A percentile compares a stretch with the other conserved stretches of the same genome.
Conservation (phyloP, 1,140 invertebrate species). For the Pseudomyrmex sp. region DNA sequence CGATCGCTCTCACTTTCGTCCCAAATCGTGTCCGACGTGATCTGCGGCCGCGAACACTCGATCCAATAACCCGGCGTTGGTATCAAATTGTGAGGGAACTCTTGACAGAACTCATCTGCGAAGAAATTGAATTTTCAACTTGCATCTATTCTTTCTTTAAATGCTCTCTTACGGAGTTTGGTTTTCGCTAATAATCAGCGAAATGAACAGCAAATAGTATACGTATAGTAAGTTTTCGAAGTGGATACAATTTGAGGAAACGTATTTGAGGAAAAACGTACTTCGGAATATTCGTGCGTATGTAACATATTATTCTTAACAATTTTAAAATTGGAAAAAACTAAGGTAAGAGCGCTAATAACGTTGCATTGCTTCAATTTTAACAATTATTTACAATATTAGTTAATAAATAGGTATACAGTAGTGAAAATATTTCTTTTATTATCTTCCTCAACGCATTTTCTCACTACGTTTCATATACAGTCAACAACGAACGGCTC, state of each 20-base stretch:
- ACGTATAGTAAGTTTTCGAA: background rate
- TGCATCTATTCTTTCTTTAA: background rate
- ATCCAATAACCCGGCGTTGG: slow-evolving; percentile 98
- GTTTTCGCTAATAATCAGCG: background rate
- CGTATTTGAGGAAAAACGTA: background rate
- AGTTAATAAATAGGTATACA: too few relatives aligned
- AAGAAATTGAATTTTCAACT: slow-evolving; percentile 27
- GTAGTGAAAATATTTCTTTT: too few relatives aligned
- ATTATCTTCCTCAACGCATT: too few relatives aligned
- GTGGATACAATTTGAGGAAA: background rate
- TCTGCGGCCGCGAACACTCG: slow-evolving; percentile 96
- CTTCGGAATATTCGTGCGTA: background rate
- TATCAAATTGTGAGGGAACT: slow-evolving; percentile 95
- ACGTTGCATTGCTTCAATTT: too few relatives aligned
- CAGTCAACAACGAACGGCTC: too few relatives aligned
- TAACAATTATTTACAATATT: too few relatives aligned
- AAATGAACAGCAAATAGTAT: background rate
- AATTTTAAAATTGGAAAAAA: too few relatives aligned
- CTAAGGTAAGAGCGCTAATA: too few relatives aligned
- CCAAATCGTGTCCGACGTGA: slow-evolving; percentile 93
- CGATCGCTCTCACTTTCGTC: slow-evolving; percentile 94
- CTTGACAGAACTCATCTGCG: slow-evolving; percentile 95
- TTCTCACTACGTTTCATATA: too few relatives aligned
- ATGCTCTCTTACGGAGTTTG: background rate
- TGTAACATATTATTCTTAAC: too few relatives aligned